Percentiles rank a stretch among this genome's conserved stretches.
Evolutionary conservation across 2,888 invertebrate genomes (phyloP).

Genomic region (Gortyna flavago): DNA sequence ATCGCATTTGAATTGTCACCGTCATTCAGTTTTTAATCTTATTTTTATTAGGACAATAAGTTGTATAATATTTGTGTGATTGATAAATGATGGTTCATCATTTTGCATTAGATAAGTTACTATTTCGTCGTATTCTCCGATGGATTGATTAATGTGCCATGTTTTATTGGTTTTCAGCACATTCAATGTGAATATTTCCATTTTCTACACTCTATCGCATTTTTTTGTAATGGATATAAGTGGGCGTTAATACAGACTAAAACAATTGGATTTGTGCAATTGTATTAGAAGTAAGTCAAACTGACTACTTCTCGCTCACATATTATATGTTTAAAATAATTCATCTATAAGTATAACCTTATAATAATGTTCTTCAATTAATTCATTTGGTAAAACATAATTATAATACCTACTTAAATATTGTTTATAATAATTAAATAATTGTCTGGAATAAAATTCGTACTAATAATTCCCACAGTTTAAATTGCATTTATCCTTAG

Average conservation of each 20-base stretch:
- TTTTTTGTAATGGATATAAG: constrained; percentile 61
- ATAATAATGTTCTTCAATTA: constrained; percentile 50
- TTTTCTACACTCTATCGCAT: constrained; percentile 90
- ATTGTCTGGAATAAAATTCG: constrained; percentile 59
- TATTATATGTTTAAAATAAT: constrained; percentile 45
- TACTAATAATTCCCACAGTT: constrained; percentile 61
- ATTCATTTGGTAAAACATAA: constrained; percentile 52
- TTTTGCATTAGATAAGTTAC: constrained; percentile 14
- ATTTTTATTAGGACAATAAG: constrained; percentile 17
- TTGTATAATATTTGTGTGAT: constrained; percentile 13
- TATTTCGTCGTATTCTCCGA: constrained; percentile 22
- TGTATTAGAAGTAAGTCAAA: constrained; percentile 24
- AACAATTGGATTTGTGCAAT: constrained; percentile 38
- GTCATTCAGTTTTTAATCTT: constrained; percentile 31
- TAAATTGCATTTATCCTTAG: constrained; percentile 74
- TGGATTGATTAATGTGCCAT: constrained; percentile 39
- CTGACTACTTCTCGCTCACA: constrained; percentile 31
- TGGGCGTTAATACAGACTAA: constrained; percentile 45
- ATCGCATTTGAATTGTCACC: constrained; percentile 35
- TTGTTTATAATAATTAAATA: constrained; percentile 58
- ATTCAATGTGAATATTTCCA: constrained; percentile 76
- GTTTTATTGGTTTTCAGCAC: constrained; percentile 86
- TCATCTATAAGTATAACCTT: constrained; percentile 44
- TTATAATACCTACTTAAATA: constrained; percentile 58
- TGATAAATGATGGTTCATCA: constrained; percentile 13